Evolutionary conservation across 92 coral and sea anemone species (phyloP), one percentile per base, ranked within the genome.

Genomic region (Phymanthus crucifer): DNA sequence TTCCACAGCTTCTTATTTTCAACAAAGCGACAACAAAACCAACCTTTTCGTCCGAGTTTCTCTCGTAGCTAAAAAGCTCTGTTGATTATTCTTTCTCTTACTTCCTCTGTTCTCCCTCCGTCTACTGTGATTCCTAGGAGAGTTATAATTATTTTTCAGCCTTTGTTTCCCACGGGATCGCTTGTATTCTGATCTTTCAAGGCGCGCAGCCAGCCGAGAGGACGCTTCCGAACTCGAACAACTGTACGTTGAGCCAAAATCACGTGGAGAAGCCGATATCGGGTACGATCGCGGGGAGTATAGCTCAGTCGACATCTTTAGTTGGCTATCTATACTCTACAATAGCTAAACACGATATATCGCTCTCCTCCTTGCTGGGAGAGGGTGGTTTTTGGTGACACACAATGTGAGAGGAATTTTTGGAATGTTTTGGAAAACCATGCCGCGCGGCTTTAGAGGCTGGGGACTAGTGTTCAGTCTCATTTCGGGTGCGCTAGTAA

Each of bases 121-220:
- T 76, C 85, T 82, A 37, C 85, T 73, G 40, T 84, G 81, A 43
- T 74, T 77, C 47, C 83, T 84, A 31, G 86, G 32, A 24, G 97
- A 87, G 78, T 87, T 87, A 66, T 85, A 87, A 72, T 87, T 87
- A 68, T 85, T 86, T 77, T 87, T 88, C 40, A 89, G 57, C 23
- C 90, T 86, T 75, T 88, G 91, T 74, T 91, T 94, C 84, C 96
- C 93, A 7, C 96, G 90, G 71, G 98, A 90, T 80, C 99, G 86
- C 68, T 91, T 93, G 90, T 93, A 89, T 67, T 91, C 99, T 35
- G 99, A 95, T 38, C 97, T 87, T 82, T 95, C 99, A 36, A 95
- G 86, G 21, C 97, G 87, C 16, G 99, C 99, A 29, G 97, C 93
- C 36, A 95, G 91, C 29, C 99, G 89, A 7, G 95, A 89, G 3